Base-by-base conservation (phyloP, 2,113 vertebrate genomes). In the Talpa occidentalis region DNA sequence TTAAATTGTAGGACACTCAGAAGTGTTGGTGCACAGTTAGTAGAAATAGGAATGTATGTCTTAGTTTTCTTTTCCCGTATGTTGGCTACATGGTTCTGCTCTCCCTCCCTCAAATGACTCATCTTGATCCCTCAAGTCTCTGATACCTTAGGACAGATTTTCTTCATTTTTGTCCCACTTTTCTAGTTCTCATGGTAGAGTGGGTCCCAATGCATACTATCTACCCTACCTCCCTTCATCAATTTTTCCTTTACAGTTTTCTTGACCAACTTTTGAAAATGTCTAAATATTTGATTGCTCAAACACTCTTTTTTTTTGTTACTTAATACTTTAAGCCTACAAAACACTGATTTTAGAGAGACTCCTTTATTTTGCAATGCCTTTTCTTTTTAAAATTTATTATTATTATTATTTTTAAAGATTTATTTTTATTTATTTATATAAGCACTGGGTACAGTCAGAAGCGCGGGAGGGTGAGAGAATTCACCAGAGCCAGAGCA, bases 171-270 rank as follows among this genome's bases (percentile, higher is more conserved):
- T 73, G n/a, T 62, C 21, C 21, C 60, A 26, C 37, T 40, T 82
- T 64, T 35, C 87, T 66, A 47, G 19, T 77, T 90, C 16, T 85
- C 17, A 62, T 2, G 9, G 4, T 42, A 30, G n/a, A 83, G 28
- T 67, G 66, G 37, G 30, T 70, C 42, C 16, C 32, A 80, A 12
- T 87, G 35, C 9, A 11, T 74, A 30, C 83, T 35, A 54, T 76
- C 16, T 81, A 47, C 40, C n/a, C 81, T 69, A 40, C 40, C 44
- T 84, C 30, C 6, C 30, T 78, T 49, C 70, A 24, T 77, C 83
- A 52, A 62, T 35, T 78, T 72, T 77, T 76, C 42, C 78, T 88
- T 91, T 62, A 67, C 24, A 62, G 35, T 83, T 89, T 89, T 83
- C 72, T 88, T 54, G 10, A 92, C 44, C 54, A 92, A 10, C 28